These are phyloP conservation scores for Orchestes rusci DNA, from an alignment of 2,888 invertebrate species.

Conservation along the genomic window DNA sequence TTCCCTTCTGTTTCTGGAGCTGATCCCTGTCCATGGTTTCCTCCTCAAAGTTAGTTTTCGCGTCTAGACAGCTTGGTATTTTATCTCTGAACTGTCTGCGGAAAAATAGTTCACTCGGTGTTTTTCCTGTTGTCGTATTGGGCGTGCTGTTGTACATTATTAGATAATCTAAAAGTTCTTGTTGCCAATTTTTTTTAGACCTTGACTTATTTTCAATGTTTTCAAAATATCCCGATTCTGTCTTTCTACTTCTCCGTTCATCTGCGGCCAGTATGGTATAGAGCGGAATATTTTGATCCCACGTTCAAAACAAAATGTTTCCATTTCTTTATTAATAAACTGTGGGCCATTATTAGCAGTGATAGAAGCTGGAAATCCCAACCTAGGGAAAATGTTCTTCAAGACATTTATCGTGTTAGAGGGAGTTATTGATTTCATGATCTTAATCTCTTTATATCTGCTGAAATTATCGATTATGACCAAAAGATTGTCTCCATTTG, in stretches of 20 bases:
- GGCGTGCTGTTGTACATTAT: conserved; percentile 14
- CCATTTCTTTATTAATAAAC: conserved; percentile 3
- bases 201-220: conserved; percentile 4
- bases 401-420: conserved; percentile 8
- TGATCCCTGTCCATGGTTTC: conserved; percentile 11
- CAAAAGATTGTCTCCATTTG: conserved; percentile 25
- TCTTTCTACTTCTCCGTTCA: conserved; percentile 2
- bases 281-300: conserved; percentile 1
- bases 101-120: conserved; percentile 17
- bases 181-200: conserved; percentile 8
- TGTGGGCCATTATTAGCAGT: conserved; percentile 4
- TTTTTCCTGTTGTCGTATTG: conserved; percentile 13
- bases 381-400: conserved; percentile 22
- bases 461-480: conserved; percentile 29
- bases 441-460: conserved; percentile 30
- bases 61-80: too few relatives aligned
- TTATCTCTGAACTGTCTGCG: conserved; percentile 11
- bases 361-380: conserved; percentile 1
- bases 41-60: too few relatives aligned
- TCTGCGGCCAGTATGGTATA: conserved; percentile 7
- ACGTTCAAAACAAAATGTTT: conserved; percentile 2
- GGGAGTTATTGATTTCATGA: conserved; percentile 17
- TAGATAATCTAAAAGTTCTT: conserved; percentile 7
- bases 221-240: conserved; percentile 4
- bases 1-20: conserved; percentile 12